Conservation (phyloP, 2,888 invertebrate genomes). For the Macropis europaea region DNA sequence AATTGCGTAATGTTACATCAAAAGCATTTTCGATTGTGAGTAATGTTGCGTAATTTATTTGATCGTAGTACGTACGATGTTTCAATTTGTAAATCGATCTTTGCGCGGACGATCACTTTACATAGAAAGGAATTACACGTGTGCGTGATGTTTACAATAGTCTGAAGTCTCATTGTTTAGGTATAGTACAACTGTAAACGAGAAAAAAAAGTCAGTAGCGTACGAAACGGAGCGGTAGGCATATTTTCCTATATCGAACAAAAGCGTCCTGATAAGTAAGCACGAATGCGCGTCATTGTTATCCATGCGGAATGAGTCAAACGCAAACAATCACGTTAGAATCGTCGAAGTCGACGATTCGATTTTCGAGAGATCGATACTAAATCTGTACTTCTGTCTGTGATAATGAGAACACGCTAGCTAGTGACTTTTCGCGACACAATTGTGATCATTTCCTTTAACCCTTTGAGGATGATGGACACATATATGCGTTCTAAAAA, state of each 20-base stretch:
- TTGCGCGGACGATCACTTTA: not conserved
- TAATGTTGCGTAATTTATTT: not conserved
- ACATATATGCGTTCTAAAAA: no score
- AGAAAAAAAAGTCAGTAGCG: not conserved
- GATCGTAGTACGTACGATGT: not conserved
- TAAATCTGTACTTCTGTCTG: not conserved
- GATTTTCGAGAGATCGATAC: not conserved
- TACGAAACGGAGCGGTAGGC: not conserved
- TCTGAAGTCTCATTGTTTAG: conserved; percentile 12
- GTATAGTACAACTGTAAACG: not conserved
- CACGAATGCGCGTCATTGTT: conserved; percentile 54
- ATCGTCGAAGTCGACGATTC: not conserved
- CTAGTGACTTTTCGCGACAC: no score
- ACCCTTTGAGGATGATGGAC: no score
- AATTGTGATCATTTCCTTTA: no score
- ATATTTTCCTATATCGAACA: conserved; percentile 18
- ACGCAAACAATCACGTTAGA: conserved; percentile 11
- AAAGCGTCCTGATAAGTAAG: conserved; percentile 51
- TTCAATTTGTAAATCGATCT: not conserved
- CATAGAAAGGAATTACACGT: no score
- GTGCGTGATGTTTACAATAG: no score
- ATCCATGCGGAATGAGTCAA: conserved; percentile 54
- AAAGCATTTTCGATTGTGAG: not conserved
- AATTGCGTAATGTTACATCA: not conserved
- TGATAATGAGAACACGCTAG: not conserved